These are phyloP conservation scores for Lepidurus arcticus DNA, from an alignment of 1,140 invertebrate species.

Conservation along the genomic window DNA sequence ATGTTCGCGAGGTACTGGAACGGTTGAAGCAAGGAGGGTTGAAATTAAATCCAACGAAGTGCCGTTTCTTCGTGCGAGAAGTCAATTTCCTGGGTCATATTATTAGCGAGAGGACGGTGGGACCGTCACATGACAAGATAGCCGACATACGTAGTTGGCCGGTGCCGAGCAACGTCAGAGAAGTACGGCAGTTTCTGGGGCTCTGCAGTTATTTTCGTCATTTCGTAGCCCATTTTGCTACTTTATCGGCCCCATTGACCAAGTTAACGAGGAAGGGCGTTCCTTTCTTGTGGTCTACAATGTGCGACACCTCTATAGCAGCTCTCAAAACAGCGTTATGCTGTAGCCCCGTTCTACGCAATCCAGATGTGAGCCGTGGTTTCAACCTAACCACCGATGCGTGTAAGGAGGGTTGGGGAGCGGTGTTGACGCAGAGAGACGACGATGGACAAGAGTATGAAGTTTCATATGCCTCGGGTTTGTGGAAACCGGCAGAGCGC, in stretches of 20 bases:
- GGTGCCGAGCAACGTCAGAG: constrained; percentile 6
- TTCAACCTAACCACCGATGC: constrained; percentile 20
- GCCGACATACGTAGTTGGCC: no score
- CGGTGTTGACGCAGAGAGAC: constrained; percentile 39
- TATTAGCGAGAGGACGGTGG: constrained; percentile 40
- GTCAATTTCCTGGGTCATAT: constrained; percentile 40
- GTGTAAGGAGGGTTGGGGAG: no score
- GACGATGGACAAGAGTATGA: constrained; percentile 41
- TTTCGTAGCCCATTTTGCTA: constrained; percentile 38
- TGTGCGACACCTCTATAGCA: not conserved
- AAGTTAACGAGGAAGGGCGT: constrained; percentile 34
- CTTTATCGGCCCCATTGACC: constrained; percentile 35
- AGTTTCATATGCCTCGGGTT: constrained; percentile 47
- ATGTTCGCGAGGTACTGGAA: no score
- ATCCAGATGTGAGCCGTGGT: constrained; percentile 35
- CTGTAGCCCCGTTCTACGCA: constrained; percentile 37
- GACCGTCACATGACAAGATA: constrained; percentile 34
- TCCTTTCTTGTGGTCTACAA: constrained; percentile 25
- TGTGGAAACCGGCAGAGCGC: no score
- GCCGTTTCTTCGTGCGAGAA: constrained; percentile 37
- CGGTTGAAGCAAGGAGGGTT: constrained; percentile 39
- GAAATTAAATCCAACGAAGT: constrained; percentile 41
- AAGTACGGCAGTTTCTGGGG: constrained; percentile 30
- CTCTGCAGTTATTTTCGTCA: constrained; percentile 31
- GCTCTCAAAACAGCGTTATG: constrained; percentile 36